phyloP scores from a whole-genome alignment of 2,888 invertebrate species.

The Troglohyphantes excavatus region DNA sequence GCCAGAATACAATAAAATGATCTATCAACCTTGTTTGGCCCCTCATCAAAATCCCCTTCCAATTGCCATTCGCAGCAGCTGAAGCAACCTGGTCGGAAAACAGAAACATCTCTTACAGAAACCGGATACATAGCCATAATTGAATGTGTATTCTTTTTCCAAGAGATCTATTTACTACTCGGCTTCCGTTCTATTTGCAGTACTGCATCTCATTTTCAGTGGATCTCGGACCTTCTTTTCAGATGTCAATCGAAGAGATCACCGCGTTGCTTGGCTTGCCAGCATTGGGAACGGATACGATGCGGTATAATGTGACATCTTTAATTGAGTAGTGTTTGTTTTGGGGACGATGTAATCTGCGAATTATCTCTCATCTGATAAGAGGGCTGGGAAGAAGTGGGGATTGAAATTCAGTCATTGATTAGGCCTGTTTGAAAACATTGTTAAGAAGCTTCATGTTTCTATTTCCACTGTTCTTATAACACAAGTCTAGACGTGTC shows the following conservation, averaged over 20 bases:
- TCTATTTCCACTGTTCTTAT: too few relatives aligned
- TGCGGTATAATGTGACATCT: neutral
- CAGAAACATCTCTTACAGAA: neutral
- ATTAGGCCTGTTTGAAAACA: too few relatives aligned
- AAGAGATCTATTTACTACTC: neutral
- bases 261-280: neutral
- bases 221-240: neutral
- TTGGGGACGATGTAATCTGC: neutral
- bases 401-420: too few relatives aligned
- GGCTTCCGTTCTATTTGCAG: slow-evolving; percentile 37
- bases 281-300: slow-evolving; percentile 9
- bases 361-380: neutral
- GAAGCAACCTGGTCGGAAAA: slow-evolving; percentile 10
- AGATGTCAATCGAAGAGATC: neutral
- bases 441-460: too few relatives aligned
- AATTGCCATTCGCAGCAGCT: neutral
- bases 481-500: too few relatives aligned
- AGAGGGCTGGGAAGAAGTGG: too few relatives aligned
- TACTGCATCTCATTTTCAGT: slow-evolving; percentile 7
- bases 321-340: slow-evolving; percentile 5
- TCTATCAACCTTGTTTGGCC: slow-evolving; percentile 65
- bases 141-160: slow-evolving; percentile 28
- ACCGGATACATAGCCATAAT: slow-evolving; percentile 51
- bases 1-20: slow-evolving; percentile 55
- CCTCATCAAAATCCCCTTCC: neutral